A percentile compares a stretch with the other conserved stretches of the same genome.
These are phyloP conservation scores for Otus scops DNA, from an alignment of 2,797 vertebrate species.

Conservation along the genomic window DNA sequence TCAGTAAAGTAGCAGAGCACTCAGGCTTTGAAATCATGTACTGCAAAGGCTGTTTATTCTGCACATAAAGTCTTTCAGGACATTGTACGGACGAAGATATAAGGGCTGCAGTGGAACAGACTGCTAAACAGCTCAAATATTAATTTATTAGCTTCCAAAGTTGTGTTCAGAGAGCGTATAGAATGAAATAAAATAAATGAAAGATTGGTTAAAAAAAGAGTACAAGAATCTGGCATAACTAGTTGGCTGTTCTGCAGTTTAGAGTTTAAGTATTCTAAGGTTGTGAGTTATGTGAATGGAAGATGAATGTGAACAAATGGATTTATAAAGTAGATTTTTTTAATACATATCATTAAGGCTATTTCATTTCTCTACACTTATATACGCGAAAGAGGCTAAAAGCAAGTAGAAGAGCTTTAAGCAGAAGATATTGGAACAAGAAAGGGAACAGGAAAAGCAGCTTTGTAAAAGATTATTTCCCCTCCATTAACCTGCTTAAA, in stretches of 20 bases:
- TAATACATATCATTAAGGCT: constrained; percentile 10
- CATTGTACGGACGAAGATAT: constrained; percentile 33
- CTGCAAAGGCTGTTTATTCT: constrained; percentile 70
- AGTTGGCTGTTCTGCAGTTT: constrained; percentile 36
- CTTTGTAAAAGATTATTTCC: neutral
- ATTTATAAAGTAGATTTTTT: constrained; percentile 44
- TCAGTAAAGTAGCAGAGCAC: constrained; percentile 69
- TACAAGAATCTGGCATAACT: constrained; percentile 31
- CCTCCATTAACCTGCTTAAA: neutral
- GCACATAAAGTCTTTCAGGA: constrained; percentile 63
- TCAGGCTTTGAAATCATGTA: constrained; percentile 73
- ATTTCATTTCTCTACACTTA: constrained; percentile 10
- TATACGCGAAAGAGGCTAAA: neutral
- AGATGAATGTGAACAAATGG: constrained; percentile 46
- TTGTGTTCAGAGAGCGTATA: constrained; percentile 38
- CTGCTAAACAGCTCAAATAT: constrained; percentile 63
- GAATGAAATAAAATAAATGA: constrained; percentile 46
- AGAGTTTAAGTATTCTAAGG: constrained; percentile 33
- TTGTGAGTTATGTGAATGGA: neutral
- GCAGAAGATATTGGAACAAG: neutral
- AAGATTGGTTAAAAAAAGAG: neutral
- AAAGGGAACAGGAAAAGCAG: neutral
- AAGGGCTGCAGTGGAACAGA: constrained; percentile 43
- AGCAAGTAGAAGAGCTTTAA: neutral
- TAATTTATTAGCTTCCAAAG: constrained; percentile 69